These are phyloP conservation scores for Tuta absoluta DNA, from an alignment of 2,888 invertebrate genomes.

Conservation along the genomic window DNA sequence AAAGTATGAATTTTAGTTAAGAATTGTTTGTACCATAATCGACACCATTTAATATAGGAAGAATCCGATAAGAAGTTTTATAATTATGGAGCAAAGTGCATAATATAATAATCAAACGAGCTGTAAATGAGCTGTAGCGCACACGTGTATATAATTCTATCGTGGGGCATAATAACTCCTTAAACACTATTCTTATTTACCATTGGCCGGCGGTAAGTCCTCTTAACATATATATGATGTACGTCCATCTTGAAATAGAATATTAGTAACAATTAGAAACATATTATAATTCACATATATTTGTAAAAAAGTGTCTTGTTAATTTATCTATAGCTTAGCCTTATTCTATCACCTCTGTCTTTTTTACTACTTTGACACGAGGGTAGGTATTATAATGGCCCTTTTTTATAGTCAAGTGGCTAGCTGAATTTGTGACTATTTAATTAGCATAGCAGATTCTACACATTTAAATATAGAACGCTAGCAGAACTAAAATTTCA, in stretches of 20 bases:
- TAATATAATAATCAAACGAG: not conserved
- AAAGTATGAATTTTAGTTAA: not conserved
- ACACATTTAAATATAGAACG: constrained; percentile 1
- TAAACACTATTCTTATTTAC: constrained; percentile 44
- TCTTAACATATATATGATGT: constrained; percentile 53
- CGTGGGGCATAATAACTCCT: constrained; percentile 21
- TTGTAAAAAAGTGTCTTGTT: not conserved
- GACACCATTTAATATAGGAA: constrained; percentile 4
- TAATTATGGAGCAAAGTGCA: constrained; percentile 16
- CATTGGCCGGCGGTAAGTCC: constrained; percentile 52
- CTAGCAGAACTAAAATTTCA: not conserved
- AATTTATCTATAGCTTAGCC: not conserved
- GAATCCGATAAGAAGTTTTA: not conserved
- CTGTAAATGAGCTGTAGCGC: not conserved
- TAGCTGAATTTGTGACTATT: not conserved
- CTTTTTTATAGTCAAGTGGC: not conserved
- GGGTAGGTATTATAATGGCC: not conserved
- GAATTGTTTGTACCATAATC: not conserved
- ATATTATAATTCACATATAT: not conserved
- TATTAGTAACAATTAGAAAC: constrained; percentile 30
- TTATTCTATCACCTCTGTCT: not conserved
- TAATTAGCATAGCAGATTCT: constrained; percentile 8
- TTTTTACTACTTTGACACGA: not conserved
- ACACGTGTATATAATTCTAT: constrained; percentile 15
- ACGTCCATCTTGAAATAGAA: constrained; percentile 61